phyloP scores from a whole-genome alignment of 1,140 invertebrate species.

The Conus ventricosus region DNA sequence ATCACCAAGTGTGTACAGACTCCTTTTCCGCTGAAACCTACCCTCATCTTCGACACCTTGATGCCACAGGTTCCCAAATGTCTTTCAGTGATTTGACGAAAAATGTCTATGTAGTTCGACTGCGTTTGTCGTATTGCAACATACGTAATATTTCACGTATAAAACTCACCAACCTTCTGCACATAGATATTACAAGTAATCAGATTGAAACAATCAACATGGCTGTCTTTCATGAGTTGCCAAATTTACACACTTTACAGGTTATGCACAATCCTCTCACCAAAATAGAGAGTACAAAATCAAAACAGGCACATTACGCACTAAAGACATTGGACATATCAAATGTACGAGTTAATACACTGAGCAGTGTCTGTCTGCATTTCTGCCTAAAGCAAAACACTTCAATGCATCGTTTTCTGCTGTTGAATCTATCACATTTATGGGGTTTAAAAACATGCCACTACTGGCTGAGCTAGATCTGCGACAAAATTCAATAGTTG shows the following conservation, averaged over 20 bases:
- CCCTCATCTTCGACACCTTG: neutral
- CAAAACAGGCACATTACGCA: too few relatives aligned
- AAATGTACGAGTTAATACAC: too few relatives aligned
- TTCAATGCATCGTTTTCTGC: too few relatives aligned
- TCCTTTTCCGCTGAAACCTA: neutral
- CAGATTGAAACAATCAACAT: neutral
- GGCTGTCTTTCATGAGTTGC: neutral
- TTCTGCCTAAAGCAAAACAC: too few relatives aligned
- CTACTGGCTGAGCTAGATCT: too few relatives aligned
- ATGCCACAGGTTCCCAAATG: neutral
- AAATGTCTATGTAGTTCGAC: neutral
- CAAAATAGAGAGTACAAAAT: neutral
- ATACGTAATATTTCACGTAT: neutral
- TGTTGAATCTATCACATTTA: too few relatives aligned
- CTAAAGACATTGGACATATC: too few relatives aligned
- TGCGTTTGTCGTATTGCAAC: neutral
- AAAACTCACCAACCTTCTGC: neutral
- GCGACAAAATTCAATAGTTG: too few relatives aligned
- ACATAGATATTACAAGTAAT: neutral
- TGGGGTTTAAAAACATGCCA: too few relatives aligned
- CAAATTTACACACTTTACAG: neutral
- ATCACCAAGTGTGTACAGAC: neutral
- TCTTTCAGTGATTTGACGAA: neutral
- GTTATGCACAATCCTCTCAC: neutral
- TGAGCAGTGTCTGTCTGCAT: too few relatives aligned